Evolutionary conservation across 1,140 invertebrate species (phyloP), one percentile per base, ranked within the genome.

Genomic region (Magallana gigas): DNA sequence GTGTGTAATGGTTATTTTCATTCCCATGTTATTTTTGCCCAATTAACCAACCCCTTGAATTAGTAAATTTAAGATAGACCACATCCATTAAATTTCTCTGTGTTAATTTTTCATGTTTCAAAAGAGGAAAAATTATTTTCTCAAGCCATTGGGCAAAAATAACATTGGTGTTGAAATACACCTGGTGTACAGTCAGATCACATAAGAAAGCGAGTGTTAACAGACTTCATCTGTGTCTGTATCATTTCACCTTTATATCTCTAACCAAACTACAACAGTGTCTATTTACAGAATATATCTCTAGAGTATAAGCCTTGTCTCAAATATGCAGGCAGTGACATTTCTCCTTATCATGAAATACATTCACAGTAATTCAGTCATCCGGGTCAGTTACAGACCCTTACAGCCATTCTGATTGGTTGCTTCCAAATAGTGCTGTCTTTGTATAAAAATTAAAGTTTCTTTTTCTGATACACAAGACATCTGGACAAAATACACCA

Each of bases 381-480:
- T 29, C 29, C 9, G 68, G 68, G 7, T 76, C 36, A 9, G 2
- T 48, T 48, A 76, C 23, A 6, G 11, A 29, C 68, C 68, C 18
- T 4, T 8, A 76, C 6, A 18, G 23, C 18, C 16, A 68, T 68
- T 76, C 9, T 58, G 18, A 83, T 83, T 86, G 58, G 56, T 76
- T 80, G 68, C 68, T 29, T 76, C 68, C 68, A 76, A 11, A 9
- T 76, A 29, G 68, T 23, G 23, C 23, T 76, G n/a, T 23, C 64
- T 18, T 68, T 64, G 16, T 48, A 76, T 76, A 29, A 76, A 36
- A 8, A 76, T 48, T 48, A 48, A 48, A 48, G 36, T 48, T 48
- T 48, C 23, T 48, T 23, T 62, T 76, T 29, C 68, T 76, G 68
- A 76, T 76, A 76, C 23, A 76, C 68, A 76, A 76, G 68, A 76